phyloP scores from a whole-genome alignment of 2,888 invertebrate species.

The Dorcus parallelipipedus region DNA sequence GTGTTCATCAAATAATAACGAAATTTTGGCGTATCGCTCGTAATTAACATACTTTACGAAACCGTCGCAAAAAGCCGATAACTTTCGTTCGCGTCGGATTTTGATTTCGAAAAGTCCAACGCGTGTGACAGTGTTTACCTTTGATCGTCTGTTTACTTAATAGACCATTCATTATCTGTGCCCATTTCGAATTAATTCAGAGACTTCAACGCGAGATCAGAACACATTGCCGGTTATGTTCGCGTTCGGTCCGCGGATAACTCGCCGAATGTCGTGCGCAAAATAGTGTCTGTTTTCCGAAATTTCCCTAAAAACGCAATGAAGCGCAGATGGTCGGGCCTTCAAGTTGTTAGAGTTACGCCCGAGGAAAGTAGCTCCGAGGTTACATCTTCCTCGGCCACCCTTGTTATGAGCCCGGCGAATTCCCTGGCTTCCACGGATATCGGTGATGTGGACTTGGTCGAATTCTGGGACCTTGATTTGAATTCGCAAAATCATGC shows the following conservation, averaged over 20 bases:
- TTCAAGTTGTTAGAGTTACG: constrained; percentile 66
- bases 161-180: not conserved
- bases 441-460: constrained; percentile 69
- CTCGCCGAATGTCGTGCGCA: not conserved
- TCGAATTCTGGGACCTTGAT: constrained; percentile 75
- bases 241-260: not conserved
- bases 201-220: constrained; percentile 23
- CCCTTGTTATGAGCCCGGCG: constrained; percentile 67
- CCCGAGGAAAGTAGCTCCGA: constrained; percentile 71
- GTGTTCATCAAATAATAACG: constrained; percentile 19
- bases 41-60: not conserved
- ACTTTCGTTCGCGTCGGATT: not conserved
- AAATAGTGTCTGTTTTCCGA: not conserved
- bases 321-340: constrained; percentile 71
- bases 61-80: not conserved
- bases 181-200: constrained; percentile 1
- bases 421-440: constrained; percentile 73
- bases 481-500: constrained; percentile 51
- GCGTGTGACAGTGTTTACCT: not conserved
- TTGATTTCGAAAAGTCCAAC: not conserved
- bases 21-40: not conserved
- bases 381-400: constrained; percentile 72
- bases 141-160: not conserved
- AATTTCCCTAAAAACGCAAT: constrained; percentile 41
- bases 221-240: not conserved